A percentile compares a stretch with the other conserved stretches of the same genome.
Evolutionary conservation across 2,113 vertebrate genomes (phyloP).

Genomic region (Chiloscyllium plagiosum): DNA sequence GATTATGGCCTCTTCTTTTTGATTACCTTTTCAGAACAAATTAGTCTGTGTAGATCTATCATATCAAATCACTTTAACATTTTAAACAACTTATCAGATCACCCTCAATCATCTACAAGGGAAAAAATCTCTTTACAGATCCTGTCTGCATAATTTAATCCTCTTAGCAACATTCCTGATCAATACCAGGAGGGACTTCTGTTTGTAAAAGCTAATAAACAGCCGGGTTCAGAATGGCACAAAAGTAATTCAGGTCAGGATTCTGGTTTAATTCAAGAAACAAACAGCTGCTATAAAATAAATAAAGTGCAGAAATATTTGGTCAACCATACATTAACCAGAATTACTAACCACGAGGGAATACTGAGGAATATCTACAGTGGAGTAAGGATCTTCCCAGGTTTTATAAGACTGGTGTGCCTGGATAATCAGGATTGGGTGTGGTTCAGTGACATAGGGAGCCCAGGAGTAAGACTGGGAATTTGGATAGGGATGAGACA

Average conservation of each 20-base stretch:
- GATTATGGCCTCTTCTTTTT: too few species aligned
- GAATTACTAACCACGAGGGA: neutral
- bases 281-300: neutral
- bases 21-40: too few species aligned
- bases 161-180: neutral
- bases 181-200: neutral
- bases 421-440: too few species aligned
- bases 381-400: neutral
- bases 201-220: neutral
- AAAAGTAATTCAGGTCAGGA: neutral
- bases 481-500: too few species aligned
- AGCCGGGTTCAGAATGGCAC: neutral
- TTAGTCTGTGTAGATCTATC: too few species aligned
- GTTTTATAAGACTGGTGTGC: too few species aligned
- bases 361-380: neutral
- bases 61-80: too few species aligned
- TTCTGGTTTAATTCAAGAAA: neutral
- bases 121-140: neutral
- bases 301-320: neutral
- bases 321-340: neutral
- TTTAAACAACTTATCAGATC: neutral
- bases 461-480: too few species aligned
- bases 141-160: neutral
- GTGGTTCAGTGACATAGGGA: too few species aligned
- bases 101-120: neutral